phyloP scores from a whole-genome alignment of 2,113 vertebrate genomes.

The Bubo bubo region DNA sequence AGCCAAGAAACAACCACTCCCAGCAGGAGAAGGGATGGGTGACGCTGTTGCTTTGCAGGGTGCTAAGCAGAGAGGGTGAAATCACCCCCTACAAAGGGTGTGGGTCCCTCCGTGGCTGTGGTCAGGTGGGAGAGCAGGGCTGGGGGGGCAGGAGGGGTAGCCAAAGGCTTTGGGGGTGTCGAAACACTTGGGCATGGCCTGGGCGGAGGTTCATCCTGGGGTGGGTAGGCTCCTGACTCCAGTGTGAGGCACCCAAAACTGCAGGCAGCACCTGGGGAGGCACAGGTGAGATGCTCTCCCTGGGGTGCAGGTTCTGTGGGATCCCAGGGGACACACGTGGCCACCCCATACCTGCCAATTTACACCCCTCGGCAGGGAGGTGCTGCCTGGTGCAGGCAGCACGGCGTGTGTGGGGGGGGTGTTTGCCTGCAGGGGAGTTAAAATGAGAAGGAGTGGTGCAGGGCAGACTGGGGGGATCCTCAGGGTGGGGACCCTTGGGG shows the following conservation, averaged over 20 bases:
- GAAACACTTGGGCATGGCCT: not conserved
- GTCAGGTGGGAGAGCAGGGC: not conserved
- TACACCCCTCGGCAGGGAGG: fast-evolving
- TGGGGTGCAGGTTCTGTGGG: not conserved
- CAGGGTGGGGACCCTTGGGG: not conserved
- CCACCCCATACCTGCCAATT: not conserved
- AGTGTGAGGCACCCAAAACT: not conserved
- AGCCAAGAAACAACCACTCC: not conserved
- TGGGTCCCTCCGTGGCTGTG: fast-evolving
- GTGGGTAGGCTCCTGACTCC: not conserved
- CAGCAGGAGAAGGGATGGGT: not conserved
- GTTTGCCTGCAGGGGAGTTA: not conserved
- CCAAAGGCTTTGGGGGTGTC: not conserved
- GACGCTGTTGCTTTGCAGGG: not conserved
- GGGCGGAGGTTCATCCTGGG: not conserved
- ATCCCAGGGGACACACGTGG: not conserved
- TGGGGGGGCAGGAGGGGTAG: not conserved
- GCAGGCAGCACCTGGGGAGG: not conserved
- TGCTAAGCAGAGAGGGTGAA: not conserved
- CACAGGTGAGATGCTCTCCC: not conserved
- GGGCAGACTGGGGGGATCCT: not conserved
- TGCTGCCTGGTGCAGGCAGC: not conserved
- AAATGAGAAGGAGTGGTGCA: not conserved
- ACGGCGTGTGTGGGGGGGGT: not conserved
- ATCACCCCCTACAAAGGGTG: fast-evolving